These are phyloP conservation scores for Apostichopus leukothele DNA, from an alignment of 53 echinoderm and acorn worm genomes.

Conservation along the genomic window DNA sequence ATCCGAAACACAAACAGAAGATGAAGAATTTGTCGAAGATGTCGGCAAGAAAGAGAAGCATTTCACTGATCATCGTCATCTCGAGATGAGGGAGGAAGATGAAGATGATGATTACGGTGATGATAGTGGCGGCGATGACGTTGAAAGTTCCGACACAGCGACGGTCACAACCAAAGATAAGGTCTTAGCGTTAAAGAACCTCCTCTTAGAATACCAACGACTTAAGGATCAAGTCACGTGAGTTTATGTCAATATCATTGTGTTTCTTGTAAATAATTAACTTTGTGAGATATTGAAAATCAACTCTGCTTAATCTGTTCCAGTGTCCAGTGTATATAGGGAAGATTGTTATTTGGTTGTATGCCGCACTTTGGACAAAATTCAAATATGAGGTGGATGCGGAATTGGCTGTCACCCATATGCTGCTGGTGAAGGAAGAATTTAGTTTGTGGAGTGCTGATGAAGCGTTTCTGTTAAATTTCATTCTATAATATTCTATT, in stretches of 20 bases:
- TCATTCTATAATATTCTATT: not conserved
- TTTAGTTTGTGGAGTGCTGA: no score
- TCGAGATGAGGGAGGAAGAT: not conserved
- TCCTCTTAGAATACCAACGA: slow-evolving; percentile 54
- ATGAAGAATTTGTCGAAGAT: not conserved
- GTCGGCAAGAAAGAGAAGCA: not conserved
- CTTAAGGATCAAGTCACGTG: slow-evolving; percentile 55
- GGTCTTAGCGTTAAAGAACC: slow-evolving; percentile 47
- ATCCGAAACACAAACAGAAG: not conserved
- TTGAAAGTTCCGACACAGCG: not conserved
- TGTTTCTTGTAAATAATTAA: no score
- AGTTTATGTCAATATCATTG: not conserved
- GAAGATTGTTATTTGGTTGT: no score
- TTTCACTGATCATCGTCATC: not conserved
- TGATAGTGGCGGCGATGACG: not conserved
- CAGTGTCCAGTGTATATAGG: no score
- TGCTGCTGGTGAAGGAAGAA: no score
- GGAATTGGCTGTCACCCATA: no score
- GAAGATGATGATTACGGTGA: not conserved
- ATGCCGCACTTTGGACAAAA: no score
- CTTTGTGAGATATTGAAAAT: no score
- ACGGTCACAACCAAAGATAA: slow-evolving; percentile 47
- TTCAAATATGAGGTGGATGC: no score
- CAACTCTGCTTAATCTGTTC: no score
- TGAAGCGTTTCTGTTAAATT: no score